Evolutionary conservation across 2,113 vertebrate genomes (phyloP), one percentile per base, ranked within the genome.

Genomic region (Odontophorus gujanensis): DNA sequence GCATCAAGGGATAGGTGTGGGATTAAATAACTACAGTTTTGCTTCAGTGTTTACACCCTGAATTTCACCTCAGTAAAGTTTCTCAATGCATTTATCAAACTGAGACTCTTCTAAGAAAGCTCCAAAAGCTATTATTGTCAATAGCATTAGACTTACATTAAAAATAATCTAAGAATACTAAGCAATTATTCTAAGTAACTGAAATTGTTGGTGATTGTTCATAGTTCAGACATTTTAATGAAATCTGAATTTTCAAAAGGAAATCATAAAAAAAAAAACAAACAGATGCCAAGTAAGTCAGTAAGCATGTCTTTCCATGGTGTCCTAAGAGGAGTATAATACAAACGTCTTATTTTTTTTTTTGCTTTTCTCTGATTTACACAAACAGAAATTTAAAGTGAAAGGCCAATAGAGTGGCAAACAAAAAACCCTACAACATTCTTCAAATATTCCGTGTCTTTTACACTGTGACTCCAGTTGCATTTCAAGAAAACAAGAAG

Each of bases 161-260:
- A 77, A 89, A 89, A 63, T 32, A 74, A 85, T 80, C 15, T 57
- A 55, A 81, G 25, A 69, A 80, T 47, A 28, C 17, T 48, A 25
- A 40, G 25, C 32, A 81, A 75, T 87, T 84, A 3, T 58, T 73
- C 75, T 38, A 90, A 67, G 43, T 72, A 50, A 58, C 53, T 72
- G 67, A 81, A 65, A 73, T 62, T 47, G 42, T n/a, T 43, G 11
- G 42, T 77, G 72, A 40, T 55, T 32, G 48, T 68, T 87, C 81
- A 66, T 8, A 7, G 51, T 68, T 89, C 69, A 89, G 88, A 72
- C 22, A 24, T 38, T 89, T 86, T 28, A 86, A 76, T 19, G 30
- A 81, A 93, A 88, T 8, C 10, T 85, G 79, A 72, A 40, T 90
- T 95, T 96, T 84, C 62, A 62, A 78, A 78, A 86, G 53, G 24